Evolutionary conservation across 2,797 vertebrate species (phyloP).

Genomic region (Melopsittacus undulatus): DNA sequence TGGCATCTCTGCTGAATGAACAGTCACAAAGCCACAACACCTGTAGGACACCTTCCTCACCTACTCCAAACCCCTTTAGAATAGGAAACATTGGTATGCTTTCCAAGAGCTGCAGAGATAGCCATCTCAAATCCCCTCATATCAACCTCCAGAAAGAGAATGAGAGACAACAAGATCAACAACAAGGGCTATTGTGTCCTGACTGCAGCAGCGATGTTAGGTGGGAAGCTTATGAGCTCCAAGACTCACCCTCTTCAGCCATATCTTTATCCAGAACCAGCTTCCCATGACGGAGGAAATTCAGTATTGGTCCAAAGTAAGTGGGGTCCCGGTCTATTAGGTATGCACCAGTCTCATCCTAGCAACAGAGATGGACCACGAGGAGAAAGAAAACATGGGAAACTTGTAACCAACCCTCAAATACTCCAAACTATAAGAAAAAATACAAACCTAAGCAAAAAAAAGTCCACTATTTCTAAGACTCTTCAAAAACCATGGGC

Average conservation of each 20-base stretch:
- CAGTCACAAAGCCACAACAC: neutral
- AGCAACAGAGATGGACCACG: neutral
- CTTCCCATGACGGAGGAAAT: constrained; percentile 96
- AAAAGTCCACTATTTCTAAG: neutral
- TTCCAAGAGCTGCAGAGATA: neutral
- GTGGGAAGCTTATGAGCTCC: neutral
- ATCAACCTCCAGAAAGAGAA: neutral
- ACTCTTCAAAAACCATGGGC: neutral
- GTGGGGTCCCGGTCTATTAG: constrained; percentile 97
- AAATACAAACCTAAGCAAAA: neutral
- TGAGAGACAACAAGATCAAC: neutral
- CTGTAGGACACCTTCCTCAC: neutral
- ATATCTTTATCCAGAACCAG: constrained; percentile 97
- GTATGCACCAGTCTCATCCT: constrained; percentile 95
- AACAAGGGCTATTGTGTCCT: neutral
- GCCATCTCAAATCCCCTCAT: neutral
- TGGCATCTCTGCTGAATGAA: neutral
- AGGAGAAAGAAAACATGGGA: neutral
- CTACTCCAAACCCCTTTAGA: neutral
- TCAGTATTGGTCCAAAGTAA: constrained; percentile 97
- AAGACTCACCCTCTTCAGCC: constrained; percentile 92
- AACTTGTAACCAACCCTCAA: neutral
- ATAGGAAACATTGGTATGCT: neutral
- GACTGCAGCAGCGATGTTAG: neutral
- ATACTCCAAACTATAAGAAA: neutral